These are phyloP conservation scores for Gnathonemus longibarbis DNA, from an alignment of 2,113 vertebrate species.

Conservation along the genomic window DNA sequence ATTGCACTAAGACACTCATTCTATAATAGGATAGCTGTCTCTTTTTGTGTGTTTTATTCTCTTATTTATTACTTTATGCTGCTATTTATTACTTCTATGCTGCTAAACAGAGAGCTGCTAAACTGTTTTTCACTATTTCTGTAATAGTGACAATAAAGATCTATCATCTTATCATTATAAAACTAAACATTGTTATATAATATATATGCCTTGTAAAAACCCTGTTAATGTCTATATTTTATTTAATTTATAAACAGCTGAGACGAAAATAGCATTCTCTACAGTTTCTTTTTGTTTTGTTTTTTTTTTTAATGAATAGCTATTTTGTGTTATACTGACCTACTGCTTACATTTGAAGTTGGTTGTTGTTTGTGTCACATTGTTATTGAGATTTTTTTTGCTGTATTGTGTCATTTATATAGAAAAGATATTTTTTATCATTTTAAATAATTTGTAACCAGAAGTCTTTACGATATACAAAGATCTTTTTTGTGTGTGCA, in stretches of 20 bases:
- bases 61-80: too few relatives aligned
- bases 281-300: not conserved
- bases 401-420: not conserved
- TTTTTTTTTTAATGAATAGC: not conserved
- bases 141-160: too few relatives aligned
- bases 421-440: not conserved
- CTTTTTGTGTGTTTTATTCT: too few relatives aligned
- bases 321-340: not conserved
- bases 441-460: not conserved
- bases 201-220: not conserved
- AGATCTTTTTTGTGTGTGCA: not conserved
- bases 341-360: not conserved
- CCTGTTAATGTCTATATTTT: not conserved
- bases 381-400: not conserved
- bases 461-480: not conserved
- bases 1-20: too few relatives aligned
- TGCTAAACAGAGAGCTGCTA: too few relatives aligned
- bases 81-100: too few relatives aligned
- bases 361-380: not conserved
- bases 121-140: too few relatives aligned
- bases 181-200: not conserved
- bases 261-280: not conserved
- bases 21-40: too few relatives aligned
- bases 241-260: not conserved
- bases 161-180: not conserved